These are phyloP conservation scores for Trididemnum clinides DNA, from an alignment of 23 tunicate genomes.

Conservation along the genomic window DNA sequence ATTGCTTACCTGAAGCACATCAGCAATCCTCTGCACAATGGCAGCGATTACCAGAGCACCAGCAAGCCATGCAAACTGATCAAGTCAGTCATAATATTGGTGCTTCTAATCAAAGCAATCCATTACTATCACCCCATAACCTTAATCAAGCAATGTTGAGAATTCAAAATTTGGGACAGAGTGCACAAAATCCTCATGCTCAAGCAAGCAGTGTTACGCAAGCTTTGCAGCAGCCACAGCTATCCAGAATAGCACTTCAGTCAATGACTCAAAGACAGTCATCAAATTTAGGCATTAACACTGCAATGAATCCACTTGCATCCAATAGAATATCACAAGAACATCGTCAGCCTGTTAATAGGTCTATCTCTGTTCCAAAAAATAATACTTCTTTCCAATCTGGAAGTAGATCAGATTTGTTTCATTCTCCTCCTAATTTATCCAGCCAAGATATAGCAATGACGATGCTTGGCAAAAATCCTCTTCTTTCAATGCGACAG, in stretches of 20 bases:
- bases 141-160: neutral
- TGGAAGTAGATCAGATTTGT: neutral
- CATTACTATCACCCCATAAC: neutral
- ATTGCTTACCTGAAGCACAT: neutral
- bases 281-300: neutral
- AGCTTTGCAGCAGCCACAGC: neutral
- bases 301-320: neutral
- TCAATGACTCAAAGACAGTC: neutral
- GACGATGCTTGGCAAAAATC: neutral
- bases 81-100: neutral
- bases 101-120: neutral
- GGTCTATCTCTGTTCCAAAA: neutral
- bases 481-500: neutral
- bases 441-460: neutral
- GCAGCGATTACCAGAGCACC: neutral
- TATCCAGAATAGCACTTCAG: neutral
- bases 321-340: neutral
- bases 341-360: neutral
- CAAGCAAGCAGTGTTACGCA: neutral
- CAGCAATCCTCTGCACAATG: neutral
- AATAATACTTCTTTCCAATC: neutral
- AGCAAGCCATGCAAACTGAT: neutral
- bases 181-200: neutral
- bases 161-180: neutral
- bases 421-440: neutral